phyloP scores from a whole-genome alignment of 2,888 invertebrate species.

The Caenorhabditis doughertyi region DNA sequence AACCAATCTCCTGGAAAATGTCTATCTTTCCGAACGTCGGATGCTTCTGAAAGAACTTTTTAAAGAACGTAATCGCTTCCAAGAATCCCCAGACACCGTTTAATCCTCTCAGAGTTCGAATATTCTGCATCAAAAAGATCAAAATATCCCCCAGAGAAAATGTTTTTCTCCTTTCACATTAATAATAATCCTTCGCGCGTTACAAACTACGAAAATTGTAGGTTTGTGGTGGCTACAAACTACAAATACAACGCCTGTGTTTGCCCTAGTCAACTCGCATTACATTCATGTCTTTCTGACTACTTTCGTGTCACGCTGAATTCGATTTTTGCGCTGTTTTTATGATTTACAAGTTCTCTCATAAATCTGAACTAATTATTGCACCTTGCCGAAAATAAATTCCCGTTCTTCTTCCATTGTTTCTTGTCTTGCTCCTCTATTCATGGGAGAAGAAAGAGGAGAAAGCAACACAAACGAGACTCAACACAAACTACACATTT shows the following conservation, averaged over 20 bases:
- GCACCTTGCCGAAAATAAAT: not conserved
- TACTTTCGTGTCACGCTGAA: too few relatives aligned
- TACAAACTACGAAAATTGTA: constrained; percentile 5
- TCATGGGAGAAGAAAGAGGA: not conserved
- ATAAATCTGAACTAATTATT: too few relatives aligned
- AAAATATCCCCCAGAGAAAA: too few relatives aligned
- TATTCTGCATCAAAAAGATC: not conserved
- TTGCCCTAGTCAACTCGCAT: constrained; percentile 35
- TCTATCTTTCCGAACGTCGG: too few relatives aligned
- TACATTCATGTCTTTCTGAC: too few relatives aligned
- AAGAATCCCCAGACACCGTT: constrained; percentile 18
- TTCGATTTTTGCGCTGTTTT: too few relatives aligned
- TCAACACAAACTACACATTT: constrained; percentile 41
- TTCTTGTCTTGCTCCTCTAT: not conserved
- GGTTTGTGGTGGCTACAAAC: constrained; percentile 32
- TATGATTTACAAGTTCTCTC: too few relatives aligned
- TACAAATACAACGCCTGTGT: constrained; percentile 33
- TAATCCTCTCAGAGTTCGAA: not conserved
- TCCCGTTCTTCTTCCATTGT: not conserved
- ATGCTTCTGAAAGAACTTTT: too few relatives aligned
- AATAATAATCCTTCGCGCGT: not conserved
- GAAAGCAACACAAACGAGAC: not conserved
- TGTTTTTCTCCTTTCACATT: not conserved
- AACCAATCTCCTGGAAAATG: too few relatives aligned
- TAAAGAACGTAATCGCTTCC: not conserved